Percentiles rank a stretch among this genome's conserved stretches.
phyloP scores from a whole-genome alignment of 2,888 invertebrate genomes.

The Mactromeris polynyma region DNA sequence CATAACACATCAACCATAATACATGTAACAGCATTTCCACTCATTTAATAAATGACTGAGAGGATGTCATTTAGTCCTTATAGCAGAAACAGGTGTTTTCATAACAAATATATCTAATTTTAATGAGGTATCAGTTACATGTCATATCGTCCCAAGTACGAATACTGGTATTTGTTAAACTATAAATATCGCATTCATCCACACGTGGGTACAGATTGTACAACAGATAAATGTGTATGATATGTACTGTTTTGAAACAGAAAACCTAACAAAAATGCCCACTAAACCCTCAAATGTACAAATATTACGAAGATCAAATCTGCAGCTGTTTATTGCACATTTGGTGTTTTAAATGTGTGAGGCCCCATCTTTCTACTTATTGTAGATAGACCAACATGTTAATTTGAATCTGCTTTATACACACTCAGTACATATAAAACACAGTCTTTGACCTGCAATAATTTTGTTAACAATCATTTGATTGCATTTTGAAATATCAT shows the following conservation, averaged over 20 bases:
- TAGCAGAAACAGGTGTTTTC: background rate
- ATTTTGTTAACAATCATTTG: no score
- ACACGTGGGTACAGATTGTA: background rate
- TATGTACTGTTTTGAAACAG: background rate
- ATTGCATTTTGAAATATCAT: no score
- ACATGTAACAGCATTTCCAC: no score
- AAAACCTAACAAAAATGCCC: background rate
- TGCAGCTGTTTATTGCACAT: no score
- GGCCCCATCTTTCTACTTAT: no score
- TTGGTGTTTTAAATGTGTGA: no score
- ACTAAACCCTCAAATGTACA: background rate
- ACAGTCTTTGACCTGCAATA: no score
- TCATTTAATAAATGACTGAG: no score
- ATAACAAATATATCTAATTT: background rate
- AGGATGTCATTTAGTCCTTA: background rate
- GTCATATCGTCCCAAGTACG: background rate
- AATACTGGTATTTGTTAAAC: background rate
- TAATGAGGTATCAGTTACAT: slow-evolving; percentile 13
- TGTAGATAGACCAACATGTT: no score
- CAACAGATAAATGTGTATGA: background rate
- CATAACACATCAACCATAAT: background rate
- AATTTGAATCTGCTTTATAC: no score
- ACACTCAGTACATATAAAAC: no score
- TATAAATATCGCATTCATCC: background rate
- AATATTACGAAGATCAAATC: no score